Percentiles rank a stretch among this genome's conserved stretches.
phyloP scores from a whole-genome alignment of 1,140 invertebrate genomes.

The Trichoplusia ni region DNA sequence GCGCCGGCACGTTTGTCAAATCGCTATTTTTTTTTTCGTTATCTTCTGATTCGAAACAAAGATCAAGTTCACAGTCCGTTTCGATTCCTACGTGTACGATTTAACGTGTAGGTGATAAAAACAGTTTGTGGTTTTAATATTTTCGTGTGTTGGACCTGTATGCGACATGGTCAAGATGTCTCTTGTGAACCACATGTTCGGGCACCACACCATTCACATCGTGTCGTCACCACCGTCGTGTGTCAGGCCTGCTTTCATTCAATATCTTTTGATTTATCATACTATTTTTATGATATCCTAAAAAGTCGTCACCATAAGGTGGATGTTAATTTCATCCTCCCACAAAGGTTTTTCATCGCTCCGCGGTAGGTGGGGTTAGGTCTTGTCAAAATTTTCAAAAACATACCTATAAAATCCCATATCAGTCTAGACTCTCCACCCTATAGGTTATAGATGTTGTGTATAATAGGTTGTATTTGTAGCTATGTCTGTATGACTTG shows the following conservation, averaged over 20 bases:
- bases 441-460: conserved; percentile 9
- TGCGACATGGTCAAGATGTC: conserved; percentile 69
- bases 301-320: conserved; percentile 32
- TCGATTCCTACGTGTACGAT: conserved; percentile 40
- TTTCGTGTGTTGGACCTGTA: conserved; percentile 48
- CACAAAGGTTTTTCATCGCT: conserved; percentile 60
- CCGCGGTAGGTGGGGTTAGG: conserved; percentile 74
- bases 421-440: not conserved
- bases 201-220: conserved; percentile 43
- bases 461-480: conserved; percentile 24
- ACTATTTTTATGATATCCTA: conserved; percentile 30
- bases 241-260: conserved; percentile 36
- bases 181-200: conserved; percentile 73
- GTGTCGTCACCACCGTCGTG: conserved; percentile 31
- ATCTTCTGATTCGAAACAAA: conserved; percentile 52
- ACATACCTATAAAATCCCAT: conserved; percentile 22
- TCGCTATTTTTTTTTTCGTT: conserved; percentile 67
- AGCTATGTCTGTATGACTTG: conserved; percentile 27
- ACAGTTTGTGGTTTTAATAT: conserved; percentile 45
- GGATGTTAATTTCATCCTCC: conserved; percentile 22
- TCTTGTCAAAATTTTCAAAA: conserved; percentile 53
- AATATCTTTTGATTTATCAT: conserved; percentile 26
- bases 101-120: conserved; percentile 41
- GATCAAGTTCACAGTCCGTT: conserved; percentile 48
- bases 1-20: conserved; percentile 79